Base-by-base conservation (phyloP, 2,888 invertebrate species). In the Chromoteleia sp. region DNA sequence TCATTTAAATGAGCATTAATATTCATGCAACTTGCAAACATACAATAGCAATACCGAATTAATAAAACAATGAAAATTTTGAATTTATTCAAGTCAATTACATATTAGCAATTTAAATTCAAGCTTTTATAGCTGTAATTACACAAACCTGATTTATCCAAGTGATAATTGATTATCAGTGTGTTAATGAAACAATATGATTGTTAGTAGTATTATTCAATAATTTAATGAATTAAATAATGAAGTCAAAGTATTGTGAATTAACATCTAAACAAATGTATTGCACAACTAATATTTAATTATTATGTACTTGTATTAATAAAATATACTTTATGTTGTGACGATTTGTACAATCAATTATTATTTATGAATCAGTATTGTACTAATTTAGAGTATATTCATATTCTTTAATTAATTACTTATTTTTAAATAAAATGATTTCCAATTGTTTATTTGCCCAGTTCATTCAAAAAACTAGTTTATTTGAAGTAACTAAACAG, bases 31-130 rank as follows among this genome's bases (percentile, higher is more conserved):
- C 8, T 15, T 12, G 6, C 39, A 39, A 39, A 14, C 50, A 29
- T 50, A 50, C 50, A 50, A 25, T 50, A 29, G 50, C 17, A 50
- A 29, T 25, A 48, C 5, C 48, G 48, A 21, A 48, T 50, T 50
- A 50, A 2, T 29, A 33, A 29, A 15, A 54, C 33, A 54, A 54
- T 33, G 30, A 54, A 54, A 19, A 14, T 33, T 54, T 54, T 54
- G 7, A 33, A 2, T 54, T 54, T 33, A 54, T 14, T 50, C 3
- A 30, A 30, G 30, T 15, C 15, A 15, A 54, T 33, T 15, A 29
- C 54, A 4, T n/a, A 8, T 33, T 54, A 30, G 54, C 33, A 33
- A 54, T 33, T 14, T 54, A 54, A 54, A 54, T 50, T 50, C 6
- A 12, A 50, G 29, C 50, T 50, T 54, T 54, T 29, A 8, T 33